Base-by-base conservation (phyloP, 2,888 invertebrate genomes). In the Drosophila robusta region DNA sequence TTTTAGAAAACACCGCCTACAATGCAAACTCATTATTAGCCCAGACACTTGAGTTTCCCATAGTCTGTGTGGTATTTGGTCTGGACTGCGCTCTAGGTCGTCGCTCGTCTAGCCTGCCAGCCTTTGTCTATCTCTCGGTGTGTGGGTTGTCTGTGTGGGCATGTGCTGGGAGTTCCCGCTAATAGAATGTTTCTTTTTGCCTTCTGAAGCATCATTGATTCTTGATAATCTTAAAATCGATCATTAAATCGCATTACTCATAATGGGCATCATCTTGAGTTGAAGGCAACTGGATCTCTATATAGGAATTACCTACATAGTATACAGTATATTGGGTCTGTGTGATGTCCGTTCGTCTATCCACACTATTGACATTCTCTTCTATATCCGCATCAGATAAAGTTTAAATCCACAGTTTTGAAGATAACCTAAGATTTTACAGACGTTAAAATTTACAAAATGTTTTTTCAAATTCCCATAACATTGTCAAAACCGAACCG, bases 11-110 rank as follows among this genome's bases (percentile, higher is more conserved):
- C 72, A 67, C 78, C 86, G 75, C 79, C 88, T 62, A 70, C 82
- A 87, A 87, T 85, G 82, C 78, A 72, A 67, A 69, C 56, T 55
- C 75, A 84, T 84, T 82, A 87, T 82, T 78, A 72, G 54, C 61
- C 67, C 83, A 71, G 70, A 71, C 82, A 83, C 82, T 83, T 85
- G 86, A 83, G 73, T 69, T 75, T 58, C 26, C 58, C 49, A 44
- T 66, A 56, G 72, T 77, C 72, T 70, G 61, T 66, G 44, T 63
- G 34, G 46, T 36, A 65, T 65, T 32, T 9, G 50, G 54, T 55
- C 38, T 34, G 41, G 41, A 8, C 44, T 44, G 34, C 39, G 58
- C 16, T 60, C 58, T 66, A 51, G 51, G 39, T 41, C 54, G 52
- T 32, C 52, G 51, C 12, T 51, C 16, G 51, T 56, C 44, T 52